These are phyloP conservation scores for Drosophila prosaltans DNA, from an alignment of 1,140 invertebrate genomes.

Conservation along the genomic window DNA sequence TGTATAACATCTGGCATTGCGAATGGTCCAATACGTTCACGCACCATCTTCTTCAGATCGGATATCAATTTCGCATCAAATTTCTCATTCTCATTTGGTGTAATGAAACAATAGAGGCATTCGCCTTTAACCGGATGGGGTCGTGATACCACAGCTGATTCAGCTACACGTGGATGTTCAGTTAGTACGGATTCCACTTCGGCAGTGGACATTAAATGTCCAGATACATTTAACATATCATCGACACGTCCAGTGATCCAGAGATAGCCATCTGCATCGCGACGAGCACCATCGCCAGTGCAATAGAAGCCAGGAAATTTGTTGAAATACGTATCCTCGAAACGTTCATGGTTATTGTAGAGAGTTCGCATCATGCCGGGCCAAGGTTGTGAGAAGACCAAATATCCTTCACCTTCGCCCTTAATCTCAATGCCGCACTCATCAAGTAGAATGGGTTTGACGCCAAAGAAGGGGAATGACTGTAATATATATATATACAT, in stretches of 20 bases:
- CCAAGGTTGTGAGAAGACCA: slow-evolving; percentile 97
- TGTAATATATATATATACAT: slow-evolving; percentile 82
- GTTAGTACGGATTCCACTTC: slow-evolving; percentile 96
- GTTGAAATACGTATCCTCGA: slow-evolving; percentile 97
- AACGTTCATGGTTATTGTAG: slow-evolving; percentile 95
- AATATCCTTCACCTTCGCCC: slow-evolving; percentile 95
- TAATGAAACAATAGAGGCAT: slow-evolving; percentile 98
- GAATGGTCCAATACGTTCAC: slow-evolving; percentile 97
- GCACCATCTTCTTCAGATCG: slow-evolving; percentile 92
- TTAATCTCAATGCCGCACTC: slow-evolving; percentile 94
- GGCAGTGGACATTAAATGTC: slow-evolving; percentile 98
- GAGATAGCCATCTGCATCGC: slow-evolving; percentile 97
- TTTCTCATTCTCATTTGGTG: slow-evolving; percentile 89
- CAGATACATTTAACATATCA: slow-evolving; percentile 99
- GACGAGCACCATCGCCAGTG: slow-evolving; percentile 97
- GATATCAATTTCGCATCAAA: slow-evolving; percentile 89
- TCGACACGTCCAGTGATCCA: slow-evolving; percentile 99
- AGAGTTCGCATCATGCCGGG: slow-evolving; percentile 98
- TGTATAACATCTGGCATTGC: slow-evolving; percentile 98
- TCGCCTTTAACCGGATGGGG: slow-evolving; percentile 97
- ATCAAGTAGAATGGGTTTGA: slow-evolving; percentile 93
- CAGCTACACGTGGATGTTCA: slow-evolving; percentile 92
- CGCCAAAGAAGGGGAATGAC: slow-evolving; percentile 98
- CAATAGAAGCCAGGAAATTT: slow-evolving; percentile 98
- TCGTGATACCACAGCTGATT: slow-evolving; percentile 97